Percentiles rank a stretch among this genome's conserved stretches.
Evolutionary conservation across 2,113 vertebrate genomes (phyloP).

Genomic region (Pelecanoides urinatrix): DNA sequence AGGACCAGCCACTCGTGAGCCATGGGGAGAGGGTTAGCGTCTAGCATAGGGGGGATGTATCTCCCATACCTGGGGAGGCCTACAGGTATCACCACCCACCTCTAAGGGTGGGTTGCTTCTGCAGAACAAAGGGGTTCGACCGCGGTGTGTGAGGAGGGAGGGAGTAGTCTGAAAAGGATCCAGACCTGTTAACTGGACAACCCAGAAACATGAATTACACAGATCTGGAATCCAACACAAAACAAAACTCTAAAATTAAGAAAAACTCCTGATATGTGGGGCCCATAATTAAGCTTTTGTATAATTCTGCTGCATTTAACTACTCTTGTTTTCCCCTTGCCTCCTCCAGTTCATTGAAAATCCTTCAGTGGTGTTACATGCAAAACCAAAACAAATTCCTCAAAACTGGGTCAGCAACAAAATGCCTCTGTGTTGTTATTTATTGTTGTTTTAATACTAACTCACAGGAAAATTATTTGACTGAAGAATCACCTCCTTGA

Average conservation of each 20-base stretch:
- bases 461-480: not conserved
- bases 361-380: not conserved
- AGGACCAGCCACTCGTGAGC: not conserved
- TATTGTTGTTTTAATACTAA: not conserved
- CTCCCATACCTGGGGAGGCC: not conserved
- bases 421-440: not conserved
- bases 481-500: not conserved
- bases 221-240: not conserved
- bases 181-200: not conserved
- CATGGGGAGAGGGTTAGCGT: not conserved
- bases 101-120: not conserved
- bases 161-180: not conserved
- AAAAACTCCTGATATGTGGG: not conserved
- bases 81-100: not conserved
- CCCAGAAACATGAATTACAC: not conserved
- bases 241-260: not conserved
- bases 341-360: not conserved
- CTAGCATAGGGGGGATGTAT: fast-evolving
- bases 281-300: not conserved
- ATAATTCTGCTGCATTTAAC: not conserved
- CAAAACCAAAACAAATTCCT: not conserved
- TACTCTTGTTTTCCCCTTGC: not conserved
- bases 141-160: not conserved
- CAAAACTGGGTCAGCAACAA: not conserved
- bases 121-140: not conserved